These are phyloP conservation scores for Scylla paramamosain DNA, from an alignment of 1,140 invertebrate genomes.

Conservation along the genomic window DNA sequence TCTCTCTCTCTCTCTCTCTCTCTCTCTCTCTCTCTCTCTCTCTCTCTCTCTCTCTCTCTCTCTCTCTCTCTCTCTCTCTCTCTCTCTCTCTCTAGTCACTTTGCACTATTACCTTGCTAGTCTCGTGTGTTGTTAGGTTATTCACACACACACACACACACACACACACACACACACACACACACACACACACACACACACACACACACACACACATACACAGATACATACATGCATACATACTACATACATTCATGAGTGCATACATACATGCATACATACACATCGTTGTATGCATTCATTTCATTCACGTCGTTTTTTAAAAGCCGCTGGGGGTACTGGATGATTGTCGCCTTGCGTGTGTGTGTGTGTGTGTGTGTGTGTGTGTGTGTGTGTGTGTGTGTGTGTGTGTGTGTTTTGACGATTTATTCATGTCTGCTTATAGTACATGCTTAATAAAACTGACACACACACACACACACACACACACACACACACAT, in stretches of 20 bases:
- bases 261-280: slow-evolving; percentile 41
- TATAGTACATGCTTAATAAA: not conserved
- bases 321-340: not conserved
- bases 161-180: not conserved
- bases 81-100: slow-evolving; percentile 8
- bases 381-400: slow-evolving; percentile 42
- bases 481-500: too few species aligned
- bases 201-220: not conserved
- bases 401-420: not conserved
- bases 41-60: slow-evolving; percentile 55
- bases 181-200: not conserved
- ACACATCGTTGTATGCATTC: slow-evolving; percentile 29
- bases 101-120: not conserved
- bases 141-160: not conserved
- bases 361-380: slow-evolving; percentile 16
- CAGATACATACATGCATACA: too few species aligned
- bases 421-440: not conserved
- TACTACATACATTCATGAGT: not conserved
- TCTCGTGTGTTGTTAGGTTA: not conserved
- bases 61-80: slow-evolving; percentile 54
- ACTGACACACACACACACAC: too few species aligned
- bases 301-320: not conserved
- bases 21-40: slow-evolving; percentile 51
- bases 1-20: slow-evolving; percentile 26
- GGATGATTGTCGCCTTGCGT: not conserved